Conservation (phyloP, 2,113 vertebrate species). For the Oncorhynchus nerka region DNA sequence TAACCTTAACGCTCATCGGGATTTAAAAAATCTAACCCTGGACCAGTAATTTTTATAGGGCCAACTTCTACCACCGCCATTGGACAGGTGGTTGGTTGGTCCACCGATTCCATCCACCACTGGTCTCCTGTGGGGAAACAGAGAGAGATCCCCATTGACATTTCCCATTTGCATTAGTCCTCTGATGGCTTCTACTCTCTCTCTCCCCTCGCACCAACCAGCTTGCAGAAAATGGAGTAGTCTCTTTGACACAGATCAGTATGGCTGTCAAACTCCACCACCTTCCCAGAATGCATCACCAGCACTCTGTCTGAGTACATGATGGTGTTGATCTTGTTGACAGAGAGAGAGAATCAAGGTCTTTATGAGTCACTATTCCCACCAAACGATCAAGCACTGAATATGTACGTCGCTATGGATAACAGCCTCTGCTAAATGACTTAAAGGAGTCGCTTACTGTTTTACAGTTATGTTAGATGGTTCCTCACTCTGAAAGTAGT, state of each 20-base stretch:
- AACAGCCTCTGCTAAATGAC: too few relatives aligned
- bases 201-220: conserved; percentile 68
- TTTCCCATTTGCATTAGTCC: not conserved
- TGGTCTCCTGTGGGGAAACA: not conserved
- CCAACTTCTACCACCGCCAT: not conserved
- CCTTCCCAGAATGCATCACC: conserved; percentile 89
- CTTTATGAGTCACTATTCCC: too few relatives aligned
- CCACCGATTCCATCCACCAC: not conserved
- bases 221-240: conserved; percentile 79
- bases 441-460: too few relatives aligned
- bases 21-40: not conserved
- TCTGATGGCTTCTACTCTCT: conserved; percentile 26
- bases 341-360: not conserved
- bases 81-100: not conserved
- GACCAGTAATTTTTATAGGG: not conserved
- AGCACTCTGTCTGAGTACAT: conserved; percentile 89
- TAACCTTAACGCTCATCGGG: not conserved
- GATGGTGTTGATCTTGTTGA: conserved; percentile 88
- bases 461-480: too few relatives aligned
- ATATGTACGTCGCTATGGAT: too few relatives aligned
- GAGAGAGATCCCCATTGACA: not conserved
- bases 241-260: conserved; percentile 69
- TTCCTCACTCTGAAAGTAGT: too few relatives aligned
- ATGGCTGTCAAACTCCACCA: conserved; percentile 86
- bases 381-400: too few relatives aligned